phyloP scores from a whole-genome alignment of 2,888 invertebrate species.

The Acrobasis repandana region DNA sequence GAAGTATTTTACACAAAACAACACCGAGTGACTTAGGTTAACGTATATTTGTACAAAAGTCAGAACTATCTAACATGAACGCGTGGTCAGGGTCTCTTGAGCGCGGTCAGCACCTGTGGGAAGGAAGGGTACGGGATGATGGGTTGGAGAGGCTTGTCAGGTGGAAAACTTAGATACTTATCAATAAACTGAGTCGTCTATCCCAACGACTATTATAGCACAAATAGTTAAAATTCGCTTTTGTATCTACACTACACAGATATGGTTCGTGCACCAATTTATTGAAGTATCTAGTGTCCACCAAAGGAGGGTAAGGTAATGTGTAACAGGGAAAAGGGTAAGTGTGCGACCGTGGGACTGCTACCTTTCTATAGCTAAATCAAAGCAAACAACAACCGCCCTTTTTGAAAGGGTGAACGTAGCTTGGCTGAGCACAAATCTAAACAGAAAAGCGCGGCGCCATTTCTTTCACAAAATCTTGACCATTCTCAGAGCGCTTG shows the following conservation, averaged over 20 bases:
- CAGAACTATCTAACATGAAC: conserved; percentile 35
- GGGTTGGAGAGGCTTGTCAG: not conserved
- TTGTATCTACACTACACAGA: too few relatives aligned
- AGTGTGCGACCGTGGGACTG: not conserved
- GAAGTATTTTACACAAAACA: conserved; percentile 34
- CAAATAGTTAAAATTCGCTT: too few relatives aligned
- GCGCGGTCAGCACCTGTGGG: conserved; percentile 46
- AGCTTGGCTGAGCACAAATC: not conserved
- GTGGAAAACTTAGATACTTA: not conserved
- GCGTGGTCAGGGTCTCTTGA: conserved; percentile 31
- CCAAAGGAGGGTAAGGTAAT: not conserved
- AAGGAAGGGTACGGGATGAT: conserved; percentile 20
- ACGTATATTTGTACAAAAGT: conserved; percentile 52
- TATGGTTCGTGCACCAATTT: not conserved
- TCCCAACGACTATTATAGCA: too few relatives aligned
- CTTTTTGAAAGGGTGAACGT: not conserved
- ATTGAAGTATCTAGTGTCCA: not conserved
- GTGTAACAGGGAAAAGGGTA: not conserved
- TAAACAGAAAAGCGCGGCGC: not conserved
- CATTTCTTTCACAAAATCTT: not conserved
- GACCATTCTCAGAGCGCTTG: too few relatives aligned
- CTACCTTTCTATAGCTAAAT: not conserved
- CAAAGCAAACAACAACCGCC: not conserved
- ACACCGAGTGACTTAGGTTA: conserved; percentile 43
- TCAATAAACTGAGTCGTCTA: too few relatives aligned